Evolutionary conservation across 2,888 invertebrate species (phyloP).

Genomic region (Platerodrilus igneus): DNA sequence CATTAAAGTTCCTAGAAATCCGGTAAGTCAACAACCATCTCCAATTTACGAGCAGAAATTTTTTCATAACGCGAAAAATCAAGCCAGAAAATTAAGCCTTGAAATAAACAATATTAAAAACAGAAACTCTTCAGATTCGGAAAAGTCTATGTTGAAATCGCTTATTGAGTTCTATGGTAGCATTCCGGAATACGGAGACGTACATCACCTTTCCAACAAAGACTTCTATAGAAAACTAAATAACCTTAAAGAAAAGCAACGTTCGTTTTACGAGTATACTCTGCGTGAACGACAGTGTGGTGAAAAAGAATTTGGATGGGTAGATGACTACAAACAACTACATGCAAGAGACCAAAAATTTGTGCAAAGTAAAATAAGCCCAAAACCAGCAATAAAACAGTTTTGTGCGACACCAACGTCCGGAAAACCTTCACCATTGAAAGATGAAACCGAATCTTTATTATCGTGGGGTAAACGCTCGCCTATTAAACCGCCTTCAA

Average conservation of each 20-base stretch:
- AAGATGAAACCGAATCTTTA: conserved; percentile 34
- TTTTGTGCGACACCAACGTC: conserved; percentile 36
- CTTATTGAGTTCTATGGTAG: conserved; percentile 70
- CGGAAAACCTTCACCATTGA: conserved; percentile 28
- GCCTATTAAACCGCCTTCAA: conserved; percentile 39
- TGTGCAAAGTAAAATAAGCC: conserved; percentile 18
- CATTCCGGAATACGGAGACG: conserved; percentile 75
- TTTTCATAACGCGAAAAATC: conserved; percentile 40
- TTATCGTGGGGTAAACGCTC: conserved; percentile 39
- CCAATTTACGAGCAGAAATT: conserved; percentile 62
- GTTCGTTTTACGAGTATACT: conserved; percentile 44
- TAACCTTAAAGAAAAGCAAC: conserved; percentile 61
- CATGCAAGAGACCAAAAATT: conserved; percentile 22
- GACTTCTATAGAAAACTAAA: conserved; percentile 72
- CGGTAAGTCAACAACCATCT: conserved; percentile 65
- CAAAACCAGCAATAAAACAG: conserved; percentile 34
- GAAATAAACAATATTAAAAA: conserved; percentile 43
- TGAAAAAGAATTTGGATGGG: conserved; percentile 37
- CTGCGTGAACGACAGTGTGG: conserved; percentile 36
- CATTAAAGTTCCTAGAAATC: conserved; percentile 67
- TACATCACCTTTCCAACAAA: conserved; percentile 68
- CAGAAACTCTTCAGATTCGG: conserved; percentile 43
- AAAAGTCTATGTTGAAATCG: conserved; percentile 53
- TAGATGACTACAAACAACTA: conserved; percentile 43
- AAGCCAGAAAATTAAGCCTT: conserved; percentile 36